These are phyloP conservation scores for Archocentrus centrarchus DNA, from an alignment of 2,113 vertebrate genomes.

Conservation along the genomic window DNA sequence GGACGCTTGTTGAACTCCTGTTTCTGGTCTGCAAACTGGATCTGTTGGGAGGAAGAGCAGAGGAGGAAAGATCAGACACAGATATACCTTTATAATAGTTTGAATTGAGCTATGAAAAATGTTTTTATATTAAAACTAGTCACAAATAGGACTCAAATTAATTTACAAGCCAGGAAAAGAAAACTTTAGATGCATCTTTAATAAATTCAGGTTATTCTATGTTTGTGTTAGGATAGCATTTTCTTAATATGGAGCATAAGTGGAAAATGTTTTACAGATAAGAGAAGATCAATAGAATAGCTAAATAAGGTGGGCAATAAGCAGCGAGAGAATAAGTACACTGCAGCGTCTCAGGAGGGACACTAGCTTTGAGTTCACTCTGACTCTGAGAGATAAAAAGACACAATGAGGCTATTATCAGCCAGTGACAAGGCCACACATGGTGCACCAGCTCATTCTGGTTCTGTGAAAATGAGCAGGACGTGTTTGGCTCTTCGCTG, in stretches of 20 bases:
- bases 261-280: not conserved
- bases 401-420: slow-evolving; percentile 42
- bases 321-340: not conserved
- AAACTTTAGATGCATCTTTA: not conserved
- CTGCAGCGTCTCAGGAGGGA: not conserved
- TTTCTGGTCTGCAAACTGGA: slow-evolving; percentile 99
- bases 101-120: not conserved
- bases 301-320: not conserved
- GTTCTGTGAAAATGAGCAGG: not conserved
- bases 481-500: not conserved
- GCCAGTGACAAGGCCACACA: slow-evolving; percentile 10
- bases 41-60: slow-evolving; percentile 77
- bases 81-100: too few species aligned
- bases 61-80: not conserved
- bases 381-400: slow-evolving; percentile 39
- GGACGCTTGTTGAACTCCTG: slow-evolving; percentile 98
- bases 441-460: slow-evolving; percentile 26
- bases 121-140: not conserved
- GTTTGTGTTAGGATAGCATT: not conserved
- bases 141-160: not conserved
- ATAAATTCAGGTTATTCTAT: not conserved
- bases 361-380: slow-evolving; percentile 14
- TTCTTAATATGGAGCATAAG: not conserved
- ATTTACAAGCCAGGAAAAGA: not conserved
- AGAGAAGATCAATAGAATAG: not conserved